Evolutionary conservation across 2,113 vertebrate species (phyloP).

Genomic region (Ancistrus triradiatus): DNA sequence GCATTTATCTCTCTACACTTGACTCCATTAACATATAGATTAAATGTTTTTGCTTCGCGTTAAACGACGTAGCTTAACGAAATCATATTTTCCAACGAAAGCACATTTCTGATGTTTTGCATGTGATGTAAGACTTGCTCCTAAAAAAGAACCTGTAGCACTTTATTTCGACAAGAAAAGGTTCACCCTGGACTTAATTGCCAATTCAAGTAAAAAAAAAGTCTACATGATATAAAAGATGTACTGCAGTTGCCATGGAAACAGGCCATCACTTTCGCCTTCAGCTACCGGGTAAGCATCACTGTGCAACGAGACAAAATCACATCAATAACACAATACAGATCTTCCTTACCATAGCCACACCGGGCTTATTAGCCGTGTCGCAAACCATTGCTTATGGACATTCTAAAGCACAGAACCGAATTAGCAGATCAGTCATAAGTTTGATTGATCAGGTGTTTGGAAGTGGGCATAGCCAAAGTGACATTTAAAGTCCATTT

Average conservation of each 20-base stretch:
- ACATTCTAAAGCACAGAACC: neutral
- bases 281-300: neutral
- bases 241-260: constrained; percentile 12
- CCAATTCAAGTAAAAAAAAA: neutral
- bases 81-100: no score
- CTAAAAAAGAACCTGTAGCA: neutral
- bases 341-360: neutral
- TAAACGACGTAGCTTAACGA: neutral
- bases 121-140: no score
- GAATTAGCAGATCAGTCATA: neutral
- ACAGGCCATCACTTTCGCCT: constrained; percentile 11
- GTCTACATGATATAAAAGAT: neutral
- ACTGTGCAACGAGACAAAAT: constrained; percentile 1
- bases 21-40: constrained; percentile 40
- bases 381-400: neutral
- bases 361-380: neutral
- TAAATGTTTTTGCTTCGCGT: constrained; percentile 30
- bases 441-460: constrained; percentile 5
- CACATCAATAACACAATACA: neutral
- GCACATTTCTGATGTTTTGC: no score
- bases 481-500: constrained; percentile 32
- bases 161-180: neutral
- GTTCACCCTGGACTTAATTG: constrained; percentile 3
- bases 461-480: constrained; percentile 1
- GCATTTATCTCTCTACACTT: neutral